Base-by-base conservation (phyloP, 2,888 invertebrate genomes). In the Isotomurus palustris region DNA sequence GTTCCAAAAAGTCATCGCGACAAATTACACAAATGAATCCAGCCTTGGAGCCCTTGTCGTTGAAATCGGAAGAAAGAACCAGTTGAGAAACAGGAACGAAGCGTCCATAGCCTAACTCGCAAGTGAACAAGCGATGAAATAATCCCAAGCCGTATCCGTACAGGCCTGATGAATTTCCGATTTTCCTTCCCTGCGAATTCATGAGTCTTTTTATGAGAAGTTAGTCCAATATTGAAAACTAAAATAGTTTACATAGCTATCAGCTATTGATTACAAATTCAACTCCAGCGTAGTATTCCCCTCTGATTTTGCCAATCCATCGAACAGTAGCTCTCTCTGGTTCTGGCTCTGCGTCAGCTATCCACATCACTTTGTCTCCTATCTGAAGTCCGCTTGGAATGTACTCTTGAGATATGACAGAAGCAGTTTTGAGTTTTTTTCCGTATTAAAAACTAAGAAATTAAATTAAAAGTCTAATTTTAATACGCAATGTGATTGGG, bases 1-100 rank as follows among this genome's bases (percentile, higher is more conserved):
- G 56, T n/a, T 63, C 58, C n/a, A 69, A 43, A 28, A 69, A 65
- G 22, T 63, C 65, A 53, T 69, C 67, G 32, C 67, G 54, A 38
- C 67, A 69, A 43, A 69, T 67, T 12, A 69, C 57, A 41, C 69
- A 66, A 24, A 69, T 64, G 29, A 67, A 63, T 22, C 65, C 60
- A 3, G 64, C 61, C 38, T 60, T 65, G 6, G 58, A 32, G n/a
- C 55, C 56, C 21, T 54, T 47, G 35, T 65, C 65, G 43, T 62
- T 58, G 35, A 58, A 69, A 40, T 69, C 69, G 21, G 60, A 53
- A 38, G 64, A 60, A 10, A 66, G 51, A 5, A 68, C 50, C 14
- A 68, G 58, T 51, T 68, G 61, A 12, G 60, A 58, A 21, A 68
- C 63, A 2, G 69, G 62, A 10, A 69, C 52, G 40, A 67, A 69